Conservation (phyloP, 2,797 vertebrate genomes). For the Carcharodon carcharias region DNA sequence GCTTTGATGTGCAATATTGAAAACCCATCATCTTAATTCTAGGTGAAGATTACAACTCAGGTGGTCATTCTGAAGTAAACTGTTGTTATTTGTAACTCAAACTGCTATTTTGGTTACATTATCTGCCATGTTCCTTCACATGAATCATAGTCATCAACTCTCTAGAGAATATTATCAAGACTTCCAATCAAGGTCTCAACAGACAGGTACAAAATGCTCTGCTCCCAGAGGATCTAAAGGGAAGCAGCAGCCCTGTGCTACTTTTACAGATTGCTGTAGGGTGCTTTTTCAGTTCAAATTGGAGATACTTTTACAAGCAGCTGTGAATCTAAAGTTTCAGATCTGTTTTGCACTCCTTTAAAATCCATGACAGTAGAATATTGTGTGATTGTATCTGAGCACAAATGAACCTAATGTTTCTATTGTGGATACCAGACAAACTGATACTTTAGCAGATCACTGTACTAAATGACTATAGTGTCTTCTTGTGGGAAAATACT, state of each 20-base stretch:
- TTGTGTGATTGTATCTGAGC: conserved; percentile 31
- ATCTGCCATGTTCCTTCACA: conserved; percentile 23
- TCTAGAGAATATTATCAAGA: conserved; percentile 20
- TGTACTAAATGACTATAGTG: conserved; percentile 24
- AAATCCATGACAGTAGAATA: conserved; percentile 31
- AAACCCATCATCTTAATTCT: conserved; percentile 26
- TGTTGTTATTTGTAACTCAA: conserved; percentile 33
- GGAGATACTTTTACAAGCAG: conserved; percentile 25
- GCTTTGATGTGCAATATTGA: conserved; percentile 37
- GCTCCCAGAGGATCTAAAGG: conserved; percentile 14
- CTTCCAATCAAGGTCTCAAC: conserved; percentile 21
- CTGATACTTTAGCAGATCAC: conserved; percentile 29
- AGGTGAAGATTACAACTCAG: conserved; percentile 26
- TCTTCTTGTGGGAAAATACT: conserved; percentile 32
- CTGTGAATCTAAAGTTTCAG: conserved; percentile 34
- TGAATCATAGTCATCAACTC: conserved; percentile 18
- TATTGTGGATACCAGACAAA: conserved; percentile 30
- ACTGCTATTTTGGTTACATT: conserved; percentile 31
- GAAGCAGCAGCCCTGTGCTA: conserved; percentile 33
- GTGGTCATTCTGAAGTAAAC: conserved; percentile 34
- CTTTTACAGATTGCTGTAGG: conserved; percentile 35
- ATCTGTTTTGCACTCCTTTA: conserved; percentile 33
- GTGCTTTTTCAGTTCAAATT: conserved; percentile 21
- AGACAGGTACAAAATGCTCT: conserved; percentile 23
- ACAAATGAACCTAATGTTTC: conserved; percentile 31